phyloP scores from a whole-genome alignment of 2,888 invertebrate genomes.

The Acleris literana region DNA sequence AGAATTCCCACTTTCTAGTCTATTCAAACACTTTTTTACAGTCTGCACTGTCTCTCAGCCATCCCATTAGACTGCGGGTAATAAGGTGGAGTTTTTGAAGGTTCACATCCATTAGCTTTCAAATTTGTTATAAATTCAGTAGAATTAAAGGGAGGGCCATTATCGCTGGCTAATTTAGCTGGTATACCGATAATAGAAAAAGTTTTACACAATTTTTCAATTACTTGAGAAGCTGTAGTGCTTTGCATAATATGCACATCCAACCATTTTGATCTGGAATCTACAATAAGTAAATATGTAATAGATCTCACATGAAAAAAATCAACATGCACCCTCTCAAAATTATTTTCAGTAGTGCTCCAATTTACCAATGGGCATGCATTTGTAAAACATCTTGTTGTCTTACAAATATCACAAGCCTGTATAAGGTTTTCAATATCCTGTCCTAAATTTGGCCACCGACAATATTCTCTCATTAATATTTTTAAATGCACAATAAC shows the following conservation, averaged over 20 bases:
- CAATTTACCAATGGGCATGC: too few species aligned
- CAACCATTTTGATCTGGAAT: slow-evolving; percentile 30
- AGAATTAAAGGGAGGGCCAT: slow-evolving; percentile 9
- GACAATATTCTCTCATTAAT: too few species aligned
- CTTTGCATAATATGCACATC: slow-evolving; percentile 17
- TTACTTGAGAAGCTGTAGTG: slow-evolving; percentile 11
- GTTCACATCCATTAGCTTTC: slow-evolving; percentile 15
- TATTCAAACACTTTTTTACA: neutral
- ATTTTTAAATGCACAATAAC: too few species aligned
- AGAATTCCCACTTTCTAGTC: neutral
- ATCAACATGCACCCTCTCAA: neutral
- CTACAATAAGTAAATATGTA: slow-evolving; percentile 29
- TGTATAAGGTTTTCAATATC: too few species aligned
- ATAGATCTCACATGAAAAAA: slow-evolving; percentile 28
- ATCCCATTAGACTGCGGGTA: neutral
- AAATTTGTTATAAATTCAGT: slow-evolving; percentile 7
- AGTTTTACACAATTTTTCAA: slow-evolving; percentile 35
- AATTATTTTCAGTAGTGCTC: neutral
- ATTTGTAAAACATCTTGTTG: too few species aligned
- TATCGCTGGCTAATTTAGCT: slow-evolving; percentile 19
- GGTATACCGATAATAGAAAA: slow-evolving; percentile 28
- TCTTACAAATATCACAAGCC: too few species aligned
- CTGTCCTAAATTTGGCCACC: too few species aligned
- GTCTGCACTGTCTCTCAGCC: neutral
- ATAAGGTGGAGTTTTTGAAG: slow-evolving; percentile 8